Conservation (phyloP, 37 sponge, comb jelly and placozoan genomes). For the Hexactinellida sp. region DNA sequence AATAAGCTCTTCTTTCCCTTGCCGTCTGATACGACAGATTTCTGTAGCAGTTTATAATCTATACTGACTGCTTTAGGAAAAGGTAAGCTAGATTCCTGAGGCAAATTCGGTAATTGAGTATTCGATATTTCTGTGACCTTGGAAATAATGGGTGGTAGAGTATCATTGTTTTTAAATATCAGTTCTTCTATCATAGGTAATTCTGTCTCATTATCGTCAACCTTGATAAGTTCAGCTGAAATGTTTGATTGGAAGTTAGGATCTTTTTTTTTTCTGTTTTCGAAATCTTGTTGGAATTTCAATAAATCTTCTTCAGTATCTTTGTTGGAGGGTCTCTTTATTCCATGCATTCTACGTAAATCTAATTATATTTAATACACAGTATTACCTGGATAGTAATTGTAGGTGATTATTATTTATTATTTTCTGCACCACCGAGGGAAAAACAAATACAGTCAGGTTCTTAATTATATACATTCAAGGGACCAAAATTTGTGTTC, state of each 20-base stretch:
- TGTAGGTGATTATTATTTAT: too few species aligned
- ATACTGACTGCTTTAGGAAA: slow-evolving; percentile 10
- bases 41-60: not conserved
- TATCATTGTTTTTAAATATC: not conserved
- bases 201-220: not conserved
- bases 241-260: not conserved
- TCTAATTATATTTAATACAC: too few species aligned
- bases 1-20: not conserved
- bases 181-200: not conserved
- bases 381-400: too few species aligned
- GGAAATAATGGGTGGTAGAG: not conserved
- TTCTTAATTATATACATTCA: too few species aligned
- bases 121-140: not conserved
- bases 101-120: not conserved
- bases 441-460: too few species aligned
- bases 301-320: slow-evolving; percentile 10
- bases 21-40: not conserved
- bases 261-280: not conserved
- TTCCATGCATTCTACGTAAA: not conserved
- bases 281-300: slow-evolving; percentile 9
- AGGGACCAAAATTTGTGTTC: too few species aligned
- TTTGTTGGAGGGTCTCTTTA: slow-evolving; percentile 6
- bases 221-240: not conserved
- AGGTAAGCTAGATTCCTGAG: not conserved
- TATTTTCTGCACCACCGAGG: too few species aligned